Base-by-base conservation (phyloP, 2,888 invertebrate genomes). In the Nymphalis polychloros region DNA sequence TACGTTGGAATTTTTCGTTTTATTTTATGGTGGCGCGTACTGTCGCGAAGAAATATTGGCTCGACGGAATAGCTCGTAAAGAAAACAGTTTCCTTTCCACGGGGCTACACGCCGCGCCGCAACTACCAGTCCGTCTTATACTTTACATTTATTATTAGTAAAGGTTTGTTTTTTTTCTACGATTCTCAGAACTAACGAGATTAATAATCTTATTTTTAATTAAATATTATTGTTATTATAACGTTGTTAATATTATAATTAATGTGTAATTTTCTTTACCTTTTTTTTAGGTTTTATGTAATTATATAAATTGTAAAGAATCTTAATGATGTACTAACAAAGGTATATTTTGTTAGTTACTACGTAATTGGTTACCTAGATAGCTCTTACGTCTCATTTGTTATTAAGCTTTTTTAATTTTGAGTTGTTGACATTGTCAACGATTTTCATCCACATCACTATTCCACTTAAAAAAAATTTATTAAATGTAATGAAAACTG, bases 31-130 rank as follows among this genome's bases (percentile, higher is more conserved):
- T 88, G 86, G 87, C 86, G 88, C 90, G 91, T 90, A 88, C 91
- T 92, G 92, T 90, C 91, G 90, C 91, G 88, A 84, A 91, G 91
- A 92, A 91, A 92, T 92, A 92, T 92, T 92, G 92, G 92, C 90
- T 92, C 90, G 85, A 85, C 88, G 90, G 87, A 92, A 92, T 91
- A 90, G 92, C 88, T 92, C 92, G 91, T 92, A 92, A 92, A 92
- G 91, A 88, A 88, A 88, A 88, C 89, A 86, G 89, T 89, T 90
- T 87, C 85, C 87, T 84, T 88, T 86, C 84, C 84, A 87, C 89
- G 85, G 85, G 84, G 89, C 86, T 88, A 90, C 90, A 90, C 90
- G 90, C 87, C 86, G 86, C 87, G 90, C 88, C 86, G 86, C 87
- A 84, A 87, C 87, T 86, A 85, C 86, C 84, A 77, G 75, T 79